phyloP scores from a whole-genome alignment of 2,113 vertebrate genomes.

The Phasianus colchicus region DNA sequence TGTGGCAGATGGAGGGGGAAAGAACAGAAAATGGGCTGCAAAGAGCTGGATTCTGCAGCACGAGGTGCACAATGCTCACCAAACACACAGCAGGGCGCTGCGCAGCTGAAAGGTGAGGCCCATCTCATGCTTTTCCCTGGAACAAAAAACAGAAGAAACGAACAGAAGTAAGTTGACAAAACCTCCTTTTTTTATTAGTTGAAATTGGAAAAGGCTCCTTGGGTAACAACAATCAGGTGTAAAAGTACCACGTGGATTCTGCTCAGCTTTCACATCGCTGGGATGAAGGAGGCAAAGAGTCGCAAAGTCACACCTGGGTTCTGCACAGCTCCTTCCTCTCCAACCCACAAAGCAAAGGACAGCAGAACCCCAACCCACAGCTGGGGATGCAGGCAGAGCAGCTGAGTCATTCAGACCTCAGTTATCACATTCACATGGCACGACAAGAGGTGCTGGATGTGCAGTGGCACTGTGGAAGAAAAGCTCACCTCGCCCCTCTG shows the following conservation, averaged over 20 bases:
- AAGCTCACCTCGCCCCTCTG: background rate
- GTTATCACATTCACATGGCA: rapidly evolving
- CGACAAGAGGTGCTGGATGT: background rate
- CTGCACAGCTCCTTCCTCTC: background rate
- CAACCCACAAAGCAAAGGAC: background rate
- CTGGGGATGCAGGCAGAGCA: background rate
- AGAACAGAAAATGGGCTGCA: rapidly evolving
- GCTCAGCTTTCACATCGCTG: background rate
- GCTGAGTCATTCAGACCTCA: background rate
- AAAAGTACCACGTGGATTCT: slow-evolving; percentile 12
- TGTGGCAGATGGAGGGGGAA: background rate
- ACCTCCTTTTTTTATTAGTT: slow-evolving; percentile 57
- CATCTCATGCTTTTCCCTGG: background rate
- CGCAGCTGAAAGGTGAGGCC: rapidly evolving
- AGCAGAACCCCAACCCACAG: background rate
- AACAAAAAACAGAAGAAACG: background rate
- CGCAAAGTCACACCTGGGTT: background rate
- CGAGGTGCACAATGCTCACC: background rate
- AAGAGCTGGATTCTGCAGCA: background rate
- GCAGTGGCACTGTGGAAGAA: background rate
- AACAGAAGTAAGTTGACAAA: slow-evolving; percentile 35
- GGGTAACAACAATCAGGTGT: slow-evolving; percentile 50
- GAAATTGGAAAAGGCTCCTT: slow-evolving; percentile 60
- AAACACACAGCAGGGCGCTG: rapidly evolving
- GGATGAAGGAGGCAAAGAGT: background rate